Conservation (phyloP, 1,140 invertebrate genomes). For the Drosophila parabipectinata region DNA sequence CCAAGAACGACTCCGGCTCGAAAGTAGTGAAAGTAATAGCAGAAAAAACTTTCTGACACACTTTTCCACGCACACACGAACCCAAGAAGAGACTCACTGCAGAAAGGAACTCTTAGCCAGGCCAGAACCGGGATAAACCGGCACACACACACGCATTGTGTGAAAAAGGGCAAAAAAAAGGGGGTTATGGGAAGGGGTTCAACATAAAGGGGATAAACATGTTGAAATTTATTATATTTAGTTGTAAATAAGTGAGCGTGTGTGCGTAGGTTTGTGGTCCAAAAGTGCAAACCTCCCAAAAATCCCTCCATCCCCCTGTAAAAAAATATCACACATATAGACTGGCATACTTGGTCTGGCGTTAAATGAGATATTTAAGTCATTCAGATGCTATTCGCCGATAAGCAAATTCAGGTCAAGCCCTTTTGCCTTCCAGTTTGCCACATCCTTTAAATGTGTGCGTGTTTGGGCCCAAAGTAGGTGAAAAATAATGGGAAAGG, state of each 20-base stretch:
- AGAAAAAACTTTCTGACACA: conserved; percentile 74
- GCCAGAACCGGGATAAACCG: conserved; percentile 12
- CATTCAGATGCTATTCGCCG: conserved; percentile 68
- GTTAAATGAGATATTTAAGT: conserved; percentile 81
- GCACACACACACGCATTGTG: conserved; percentile 12
- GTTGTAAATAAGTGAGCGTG: conserved; percentile 34
- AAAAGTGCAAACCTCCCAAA: conserved; percentile 45
- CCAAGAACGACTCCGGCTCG: conserved; percentile 29
- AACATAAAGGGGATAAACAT: conserved; percentile 71
- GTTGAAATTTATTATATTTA: conserved; percentile 73
- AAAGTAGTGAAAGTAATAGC: conserved; percentile 77
- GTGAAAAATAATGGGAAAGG: conserved; percentile 64
- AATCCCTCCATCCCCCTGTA: conserved; percentile 21
- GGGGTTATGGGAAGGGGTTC: conserved; percentile 18
- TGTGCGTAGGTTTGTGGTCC: conserved; percentile 26
- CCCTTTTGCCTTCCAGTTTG: conserved; percentile 42
- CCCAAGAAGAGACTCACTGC: conserved; percentile 1
- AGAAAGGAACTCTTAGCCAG: conserved; percentile 12
- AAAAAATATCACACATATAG: background rate
- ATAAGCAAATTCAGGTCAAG: conserved; percentile 74
- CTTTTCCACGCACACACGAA: conserved; percentile 43
- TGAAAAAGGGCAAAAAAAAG: conserved; percentile 25
- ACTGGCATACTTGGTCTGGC: conserved; percentile 63
- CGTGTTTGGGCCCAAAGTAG: conserved; percentile 51
- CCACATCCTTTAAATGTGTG: background rate